These are phyloP conservation scores for Nannoperca australis DNA, from an alignment of 2,797 vertebrate genomes.

Conservation along the genomic window DNA sequence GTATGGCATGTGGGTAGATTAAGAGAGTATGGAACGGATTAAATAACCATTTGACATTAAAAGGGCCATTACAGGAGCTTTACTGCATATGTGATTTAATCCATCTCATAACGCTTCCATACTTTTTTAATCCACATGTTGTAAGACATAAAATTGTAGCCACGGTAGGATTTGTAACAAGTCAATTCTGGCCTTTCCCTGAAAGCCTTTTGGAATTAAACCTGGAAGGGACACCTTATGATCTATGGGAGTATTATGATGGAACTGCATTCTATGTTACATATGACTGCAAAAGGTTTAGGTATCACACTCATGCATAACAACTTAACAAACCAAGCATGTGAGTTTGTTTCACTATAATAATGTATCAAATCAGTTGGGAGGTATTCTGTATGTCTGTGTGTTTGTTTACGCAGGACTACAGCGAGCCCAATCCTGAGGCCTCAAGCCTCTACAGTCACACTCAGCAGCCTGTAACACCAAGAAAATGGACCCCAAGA, in stretches of 20 bases:
- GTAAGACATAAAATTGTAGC: background rate
- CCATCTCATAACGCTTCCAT: background rate
- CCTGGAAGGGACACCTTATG: too few relatives aligned
- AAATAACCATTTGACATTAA: conserved; percentile 10
- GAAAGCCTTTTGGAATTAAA: background rate
- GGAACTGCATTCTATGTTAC: background rate
- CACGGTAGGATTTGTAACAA: background rate
- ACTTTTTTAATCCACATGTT: background rate
- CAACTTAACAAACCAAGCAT: background rate
- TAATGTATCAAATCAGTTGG: background rate
- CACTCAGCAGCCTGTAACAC: conserved; percentile 66
- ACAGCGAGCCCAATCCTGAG: conserved; percentile 62
- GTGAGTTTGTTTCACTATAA: background rate
- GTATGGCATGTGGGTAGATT: background rate
- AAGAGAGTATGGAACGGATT: background rate
- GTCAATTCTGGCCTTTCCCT: background rate
- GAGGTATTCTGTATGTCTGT: background rate
- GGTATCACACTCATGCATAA: background rate
- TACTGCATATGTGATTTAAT: conserved; percentile 7
- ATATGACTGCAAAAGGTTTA: background rate
- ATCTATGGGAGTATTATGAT: background rate
- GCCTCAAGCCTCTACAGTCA: conserved; percentile 53
- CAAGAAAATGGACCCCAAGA: conserved; percentile 75
- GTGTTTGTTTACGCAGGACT: conserved; percentile 69
- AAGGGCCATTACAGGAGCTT: background rate